Evolutionary conservation across 2,113 vertebrate genomes (phyloP).

Genomic region (Heterotis niloticus): DNA sequence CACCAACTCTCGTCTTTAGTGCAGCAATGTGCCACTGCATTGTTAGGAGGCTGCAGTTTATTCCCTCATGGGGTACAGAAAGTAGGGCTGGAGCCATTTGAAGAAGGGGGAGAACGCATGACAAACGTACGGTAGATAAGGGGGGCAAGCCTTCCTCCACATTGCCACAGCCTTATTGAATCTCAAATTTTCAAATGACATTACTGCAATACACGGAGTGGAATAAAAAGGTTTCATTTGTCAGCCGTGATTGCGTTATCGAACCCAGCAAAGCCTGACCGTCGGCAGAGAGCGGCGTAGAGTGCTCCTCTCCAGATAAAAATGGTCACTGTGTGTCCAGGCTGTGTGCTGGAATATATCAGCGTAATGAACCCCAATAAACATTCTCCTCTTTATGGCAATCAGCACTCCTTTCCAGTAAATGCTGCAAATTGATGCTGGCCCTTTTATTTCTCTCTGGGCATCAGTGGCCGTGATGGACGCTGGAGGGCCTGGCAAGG

Average conservation of each 20-base stretch:
- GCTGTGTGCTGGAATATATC: slow-evolving; percentile 52
- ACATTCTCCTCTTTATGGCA: slow-evolving; percentile 44
- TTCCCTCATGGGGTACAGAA: background rate
- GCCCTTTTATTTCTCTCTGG: slow-evolving; percentile 11
- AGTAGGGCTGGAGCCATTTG: background rate
- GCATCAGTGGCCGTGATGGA: background rate
- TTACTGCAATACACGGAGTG: slow-evolving; percentile 29
- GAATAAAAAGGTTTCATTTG: slow-evolving; percentile 55
- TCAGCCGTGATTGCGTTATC: slow-evolving; percentile 52
- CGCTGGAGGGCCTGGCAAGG: background rate
- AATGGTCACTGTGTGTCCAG: slow-evolving; percentile 40
- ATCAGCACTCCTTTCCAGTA: slow-evolving; percentile 53
- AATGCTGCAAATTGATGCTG: slow-evolving; percentile 51
- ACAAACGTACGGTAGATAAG: too few species aligned
- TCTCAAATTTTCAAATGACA: slow-evolving; percentile 34
- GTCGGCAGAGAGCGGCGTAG: background rate
- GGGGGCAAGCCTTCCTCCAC: background rate
- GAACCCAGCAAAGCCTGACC: slow-evolving; percentile 40
- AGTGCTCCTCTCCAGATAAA: slow-evolving; percentile 34
- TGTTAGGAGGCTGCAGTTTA: background rate
- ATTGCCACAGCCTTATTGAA: background rate
- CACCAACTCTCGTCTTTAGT: too few species aligned
- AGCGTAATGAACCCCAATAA: slow-evolving; percentile 52
- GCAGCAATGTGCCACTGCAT: too few species aligned
- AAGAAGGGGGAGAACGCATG: too few species aligned